Evolutionary conservation across 1,140 invertebrate species (phyloP).

Genomic region (Drosophila littoralis): DNA sequence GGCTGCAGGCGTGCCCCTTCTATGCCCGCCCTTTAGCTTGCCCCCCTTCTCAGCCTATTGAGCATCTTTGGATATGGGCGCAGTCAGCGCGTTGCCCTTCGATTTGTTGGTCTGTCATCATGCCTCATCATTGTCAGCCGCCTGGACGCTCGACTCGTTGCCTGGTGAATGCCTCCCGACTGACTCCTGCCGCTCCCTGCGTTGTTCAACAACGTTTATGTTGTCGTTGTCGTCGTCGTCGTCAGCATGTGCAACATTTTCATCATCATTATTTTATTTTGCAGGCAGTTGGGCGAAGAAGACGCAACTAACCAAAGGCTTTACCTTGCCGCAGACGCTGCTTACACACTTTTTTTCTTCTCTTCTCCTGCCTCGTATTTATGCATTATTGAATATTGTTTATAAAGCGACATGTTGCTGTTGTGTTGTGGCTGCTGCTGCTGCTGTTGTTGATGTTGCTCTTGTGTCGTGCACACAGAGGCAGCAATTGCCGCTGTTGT

Average conservation of each 20-base stretch:
- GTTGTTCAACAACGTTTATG: slow-evolving; percentile 10
- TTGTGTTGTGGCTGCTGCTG: background rate
- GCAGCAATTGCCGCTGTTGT: slow-evolving; percentile 29
- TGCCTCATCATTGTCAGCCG: slow-evolving; percentile 80
- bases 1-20: slow-evolving; percentile 55
- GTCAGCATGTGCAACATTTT: slow-evolving; percentile 79
- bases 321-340: slow-evolving; percentile 37
- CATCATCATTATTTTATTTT: slow-evolving; percentile 81
- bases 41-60: background rate
- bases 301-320: slow-evolving; percentile 13
- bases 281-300: slow-evolving; percentile 40
- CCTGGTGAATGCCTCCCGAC: slow-evolving; percentile 22
- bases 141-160: slow-evolving; percentile 15
- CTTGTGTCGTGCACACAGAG: background rate
- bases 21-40: too few relatives aligned
- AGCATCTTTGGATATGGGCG: slow-evolving; percentile 37
- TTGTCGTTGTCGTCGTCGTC: slow-evolving; percentile 36
- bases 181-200: background rate
- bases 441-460: slow-evolving; percentile 34
- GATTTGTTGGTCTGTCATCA: slow-evolving; percentile 82
- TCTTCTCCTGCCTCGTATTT: slow-evolving; percentile 42
- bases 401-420: slow-evolving; percentile 67
- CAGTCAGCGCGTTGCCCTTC: slow-evolving; percentile 57
- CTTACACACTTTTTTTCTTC: slow-evolving; percentile 16
- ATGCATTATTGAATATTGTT: slow-evolving; percentile 82